A percentile compares a stretch with the other conserved stretches of the same genome.
These are phyloP conservation scores for Phaethornis superciliosus DNA, from an alignment of 2,113 vertebrate species.

Conservation along the genomic window DNA sequence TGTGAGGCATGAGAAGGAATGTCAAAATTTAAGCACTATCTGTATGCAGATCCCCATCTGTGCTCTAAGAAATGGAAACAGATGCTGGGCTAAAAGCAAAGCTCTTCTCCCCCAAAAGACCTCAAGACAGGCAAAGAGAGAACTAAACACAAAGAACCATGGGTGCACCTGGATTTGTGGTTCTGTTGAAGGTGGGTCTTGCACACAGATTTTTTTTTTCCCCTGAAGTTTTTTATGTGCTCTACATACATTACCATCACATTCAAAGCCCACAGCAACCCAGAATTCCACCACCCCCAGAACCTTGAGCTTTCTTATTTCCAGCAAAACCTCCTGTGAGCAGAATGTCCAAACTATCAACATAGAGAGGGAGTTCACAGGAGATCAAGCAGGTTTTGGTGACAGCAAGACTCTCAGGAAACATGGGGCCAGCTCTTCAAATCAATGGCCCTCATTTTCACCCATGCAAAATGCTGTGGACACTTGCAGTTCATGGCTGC, in stretches of 20 bases:
- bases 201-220: accelerated
- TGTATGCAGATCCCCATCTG: accelerated
- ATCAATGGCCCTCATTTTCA: neutral
- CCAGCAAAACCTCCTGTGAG: neutral
- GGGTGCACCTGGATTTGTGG: neutral
- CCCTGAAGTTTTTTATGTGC: neutral
- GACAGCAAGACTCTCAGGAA: neutral
- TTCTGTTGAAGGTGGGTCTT: neutral
- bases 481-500: neutral
- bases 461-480: neutral
- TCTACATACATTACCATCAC: neutral
- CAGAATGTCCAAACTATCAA: neutral
- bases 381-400: neutral
- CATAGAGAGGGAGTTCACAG: neutral
- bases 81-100: neutral
- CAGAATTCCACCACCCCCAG: neutral
- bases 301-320: neutral
- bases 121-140: neutral
- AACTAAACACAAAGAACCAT: neutral
- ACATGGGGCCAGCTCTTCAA: neutral
- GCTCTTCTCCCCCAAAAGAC: neutral
- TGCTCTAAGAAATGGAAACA: neutral
- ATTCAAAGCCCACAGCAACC: neutral
- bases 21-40: neutral
- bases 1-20: neutral